Evolutionary conservation across 2,888 invertebrate genomes (phyloP).

Genomic region (Tethea ocularis): DNA sequence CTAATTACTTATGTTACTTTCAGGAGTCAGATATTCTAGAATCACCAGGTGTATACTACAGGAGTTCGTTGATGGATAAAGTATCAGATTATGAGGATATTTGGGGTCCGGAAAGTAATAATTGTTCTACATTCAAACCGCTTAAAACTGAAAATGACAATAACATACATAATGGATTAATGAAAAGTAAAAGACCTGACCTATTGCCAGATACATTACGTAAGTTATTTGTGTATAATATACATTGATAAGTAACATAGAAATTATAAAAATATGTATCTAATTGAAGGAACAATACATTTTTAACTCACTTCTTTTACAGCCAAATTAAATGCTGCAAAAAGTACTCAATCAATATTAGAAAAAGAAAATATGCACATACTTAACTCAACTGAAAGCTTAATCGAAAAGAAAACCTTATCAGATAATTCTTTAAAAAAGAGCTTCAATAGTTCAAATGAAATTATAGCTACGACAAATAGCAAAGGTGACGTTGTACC

Average conservation of each 20-base stretch:
- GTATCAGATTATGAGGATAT: slow-evolving; percentile 98
- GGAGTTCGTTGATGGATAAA: slow-evolving; percentile 95
- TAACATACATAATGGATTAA: slow-evolving; percentile 74
- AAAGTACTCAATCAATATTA: slow-evolving; percentile 75
- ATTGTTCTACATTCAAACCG: slow-evolving; percentile 78
- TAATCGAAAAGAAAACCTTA: slow-evolving; percentile 70
- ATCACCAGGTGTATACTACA: slow-evolving; percentile 91
- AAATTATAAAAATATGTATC: too few relatives aligned
- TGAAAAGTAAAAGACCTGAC: slow-evolving; percentile 84
- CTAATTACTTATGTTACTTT: neutral
- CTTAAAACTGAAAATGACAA: slow-evolving; percentile 68
- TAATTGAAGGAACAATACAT: neutral
- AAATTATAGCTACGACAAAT: slow-evolving; percentile 78
- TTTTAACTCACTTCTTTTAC: slow-evolving; percentile 32
- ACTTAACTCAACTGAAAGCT: slow-evolving; percentile 70
- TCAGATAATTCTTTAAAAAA: slow-evolving; percentile 70
- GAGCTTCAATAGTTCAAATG: slow-evolving; percentile 67
- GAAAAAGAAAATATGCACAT: slow-evolving; percentile 76
- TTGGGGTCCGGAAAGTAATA: slow-evolving; percentile 88
- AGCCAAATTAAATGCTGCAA: slow-evolving; percentile 75
- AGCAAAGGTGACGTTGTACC: slow-evolving; percentile 77
- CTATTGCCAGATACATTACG: slow-evolving; percentile 84
- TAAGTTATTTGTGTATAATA: slow-evolving; percentile 47
- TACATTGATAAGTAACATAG: too few relatives aligned
- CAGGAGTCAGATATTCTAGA: slow-evolving; percentile 93